These are phyloP conservation scores for Pelodytes ibericus DNA, from an alignment of 2,797 vertebrate species.

Conservation along the genomic window DNA sequence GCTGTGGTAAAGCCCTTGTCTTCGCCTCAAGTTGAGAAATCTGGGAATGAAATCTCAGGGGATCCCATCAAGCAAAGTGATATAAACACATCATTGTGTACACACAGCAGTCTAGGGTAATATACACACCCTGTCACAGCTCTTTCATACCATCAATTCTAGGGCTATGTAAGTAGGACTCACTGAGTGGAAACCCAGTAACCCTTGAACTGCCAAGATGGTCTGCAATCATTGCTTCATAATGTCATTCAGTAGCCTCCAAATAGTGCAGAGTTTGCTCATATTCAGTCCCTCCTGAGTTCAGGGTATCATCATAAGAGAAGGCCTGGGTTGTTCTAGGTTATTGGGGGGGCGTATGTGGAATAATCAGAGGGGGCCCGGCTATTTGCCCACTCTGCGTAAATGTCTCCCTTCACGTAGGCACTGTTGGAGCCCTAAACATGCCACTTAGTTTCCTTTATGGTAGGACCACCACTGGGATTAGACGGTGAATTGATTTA, in stretches of 20 bases:
- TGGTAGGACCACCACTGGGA: no score
- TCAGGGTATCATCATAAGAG: no score
- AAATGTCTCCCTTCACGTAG: no score
- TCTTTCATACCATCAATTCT: conserved; percentile 25
- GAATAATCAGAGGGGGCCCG: no score
- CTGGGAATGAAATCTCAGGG: conserved; percentile 29
- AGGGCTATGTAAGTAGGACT: background rate
- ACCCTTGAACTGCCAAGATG: background rate
- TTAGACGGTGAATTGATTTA: no score
- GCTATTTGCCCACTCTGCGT: no score
- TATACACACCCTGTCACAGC: conserved; percentile 35
- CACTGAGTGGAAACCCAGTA: conserved; percentile 2
- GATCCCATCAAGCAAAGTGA: conserved; percentile 19
- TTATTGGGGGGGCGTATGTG: no score
- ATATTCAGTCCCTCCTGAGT: no score
- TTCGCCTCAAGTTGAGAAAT: conserved; percentile 14
- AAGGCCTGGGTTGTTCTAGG: no score
- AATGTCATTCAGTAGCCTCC: background rate
- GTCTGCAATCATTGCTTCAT: background rate
- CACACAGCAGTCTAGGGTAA: conserved; percentile 26
- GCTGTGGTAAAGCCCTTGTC: conserved; percentile 1
- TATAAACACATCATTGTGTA: conserved; percentile 38
- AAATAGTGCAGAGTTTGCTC: no score
- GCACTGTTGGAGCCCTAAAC: no score
- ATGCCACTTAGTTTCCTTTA: no score